Conservation (phyloP, 53 echinoderm and acorn worm genomes). For the Holothuria scabra region DNA sequence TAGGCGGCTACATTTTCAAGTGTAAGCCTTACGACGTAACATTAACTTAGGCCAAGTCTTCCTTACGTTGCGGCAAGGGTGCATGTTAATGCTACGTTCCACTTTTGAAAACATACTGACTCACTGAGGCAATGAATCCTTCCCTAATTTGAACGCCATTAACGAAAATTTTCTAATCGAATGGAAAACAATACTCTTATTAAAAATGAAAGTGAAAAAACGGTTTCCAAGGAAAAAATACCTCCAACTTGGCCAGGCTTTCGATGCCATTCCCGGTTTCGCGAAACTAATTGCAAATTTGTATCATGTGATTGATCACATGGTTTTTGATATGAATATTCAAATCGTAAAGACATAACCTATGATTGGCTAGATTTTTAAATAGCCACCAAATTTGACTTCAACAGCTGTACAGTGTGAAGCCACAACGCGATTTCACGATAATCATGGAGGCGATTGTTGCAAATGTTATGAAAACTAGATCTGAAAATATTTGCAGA, state of each 20-base stretch:
- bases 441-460: slow-evolving; percentile 13
- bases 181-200: too few species aligned
- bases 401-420: slow-evolving; percentile 1
- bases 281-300: background rate
- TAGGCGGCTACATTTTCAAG: too few species aligned
- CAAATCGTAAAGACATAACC: background rate
- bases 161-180: too few species aligned
- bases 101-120: too few species aligned
- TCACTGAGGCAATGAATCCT: too few species aligned
- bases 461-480: background rate
- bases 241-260: slow-evolving; percentile 32
- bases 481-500: slow-evolving; percentile 1
- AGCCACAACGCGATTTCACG: background rate
- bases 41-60: too few species aligned
- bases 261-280: slow-evolving; percentile 12
- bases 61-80: too few species aligned
- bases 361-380: background rate
- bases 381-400: background rate
- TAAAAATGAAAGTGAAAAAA: too few species aligned
- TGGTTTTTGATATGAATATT: background rate
- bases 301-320: slow-evolving; percentile 12
- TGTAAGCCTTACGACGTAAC: too few species aligned
- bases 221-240: background rate
- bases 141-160: too few species aligned
- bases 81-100: too few species aligned